Conservation (phyloP, 2,113 vertebrate species). For the Nesoenas mayeri region DNA sequence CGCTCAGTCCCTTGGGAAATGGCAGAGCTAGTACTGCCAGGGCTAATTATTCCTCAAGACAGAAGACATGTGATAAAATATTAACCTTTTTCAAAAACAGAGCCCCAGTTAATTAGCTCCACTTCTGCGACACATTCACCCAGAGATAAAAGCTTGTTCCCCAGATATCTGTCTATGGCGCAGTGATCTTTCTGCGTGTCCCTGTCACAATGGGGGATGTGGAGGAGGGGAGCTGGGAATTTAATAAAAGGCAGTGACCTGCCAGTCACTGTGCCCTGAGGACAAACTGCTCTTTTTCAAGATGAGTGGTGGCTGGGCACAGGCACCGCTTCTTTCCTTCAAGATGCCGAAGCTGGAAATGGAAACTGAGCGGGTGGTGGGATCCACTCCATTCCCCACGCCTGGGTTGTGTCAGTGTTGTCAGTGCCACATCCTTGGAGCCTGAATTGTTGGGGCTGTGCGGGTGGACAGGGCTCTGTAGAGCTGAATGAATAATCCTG, state of each 20-base stretch:
- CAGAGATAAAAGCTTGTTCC: conserved; percentile 19
- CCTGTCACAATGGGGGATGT: not conserved
- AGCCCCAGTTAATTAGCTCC: conserved; percentile 54
- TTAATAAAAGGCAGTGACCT: not conserved
- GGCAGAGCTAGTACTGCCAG: conserved; percentile 6
- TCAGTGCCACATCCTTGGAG: not conserved
- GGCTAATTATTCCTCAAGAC: conserved; percentile 58
- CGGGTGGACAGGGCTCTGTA: not conserved
- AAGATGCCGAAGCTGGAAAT: not conserved
- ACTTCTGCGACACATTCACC: conserved; percentile 5
- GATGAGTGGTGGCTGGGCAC: rapidly evolving
- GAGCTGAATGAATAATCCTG: not conserved
- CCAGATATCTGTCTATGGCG: not conserved
- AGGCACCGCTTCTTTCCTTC: not conserved
- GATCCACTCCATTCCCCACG: rapidly evolving
- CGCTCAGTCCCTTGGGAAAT: not conserved
- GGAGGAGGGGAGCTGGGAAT: not conserved
- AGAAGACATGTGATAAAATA: conserved; percentile 63
- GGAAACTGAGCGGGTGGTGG: not conserved
- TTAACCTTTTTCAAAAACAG: conserved; percentile 61
- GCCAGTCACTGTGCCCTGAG: not conserved
- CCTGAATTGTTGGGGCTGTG: not conserved
- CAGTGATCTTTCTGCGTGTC: not conserved
- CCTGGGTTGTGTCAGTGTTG: not conserved
- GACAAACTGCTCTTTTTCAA: not conserved